Conservation (phyloP, 2,113 vertebrate genomes). For the Phalacrocorax carbo region DNA sequence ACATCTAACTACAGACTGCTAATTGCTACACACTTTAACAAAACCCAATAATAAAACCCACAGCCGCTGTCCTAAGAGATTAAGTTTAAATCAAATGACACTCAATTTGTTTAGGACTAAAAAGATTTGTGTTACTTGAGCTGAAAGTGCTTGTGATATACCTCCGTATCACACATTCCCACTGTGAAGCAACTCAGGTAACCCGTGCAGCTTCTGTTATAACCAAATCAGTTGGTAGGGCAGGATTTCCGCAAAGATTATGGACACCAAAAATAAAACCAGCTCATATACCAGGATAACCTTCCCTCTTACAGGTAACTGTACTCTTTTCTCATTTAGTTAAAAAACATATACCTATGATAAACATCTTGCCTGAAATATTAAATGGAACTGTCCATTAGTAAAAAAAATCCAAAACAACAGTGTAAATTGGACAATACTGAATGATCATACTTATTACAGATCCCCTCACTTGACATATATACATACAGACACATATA, state of each 20-base stretch:
- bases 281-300: neutral
- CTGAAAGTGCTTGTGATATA: neutral
- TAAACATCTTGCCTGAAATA: neutral
- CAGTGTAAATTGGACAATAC: neutral
- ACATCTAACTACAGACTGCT: neutral
- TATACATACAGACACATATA: neutral
- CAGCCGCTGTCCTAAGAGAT: neutral
- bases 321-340: neutral
- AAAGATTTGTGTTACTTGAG: neutral
- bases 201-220: neutral
- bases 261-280: neutral
- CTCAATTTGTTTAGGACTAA: neutral
- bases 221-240: neutral
- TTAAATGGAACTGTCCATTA: neutral
- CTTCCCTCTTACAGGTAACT: neutral
- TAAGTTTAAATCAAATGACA: constrained; percentile 5
- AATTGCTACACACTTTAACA: neutral
- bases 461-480: neutral
- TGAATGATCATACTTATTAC: neutral
- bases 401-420: neutral
- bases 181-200: neutral
- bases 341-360: neutral
- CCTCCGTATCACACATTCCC: neutral
- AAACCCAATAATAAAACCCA: constrained; percentile 5
- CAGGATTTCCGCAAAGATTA: neutral